Evolutionary conservation across 2,888 invertebrate genomes (phyloP).

Genomic region (Sesamia inferens): DNA sequence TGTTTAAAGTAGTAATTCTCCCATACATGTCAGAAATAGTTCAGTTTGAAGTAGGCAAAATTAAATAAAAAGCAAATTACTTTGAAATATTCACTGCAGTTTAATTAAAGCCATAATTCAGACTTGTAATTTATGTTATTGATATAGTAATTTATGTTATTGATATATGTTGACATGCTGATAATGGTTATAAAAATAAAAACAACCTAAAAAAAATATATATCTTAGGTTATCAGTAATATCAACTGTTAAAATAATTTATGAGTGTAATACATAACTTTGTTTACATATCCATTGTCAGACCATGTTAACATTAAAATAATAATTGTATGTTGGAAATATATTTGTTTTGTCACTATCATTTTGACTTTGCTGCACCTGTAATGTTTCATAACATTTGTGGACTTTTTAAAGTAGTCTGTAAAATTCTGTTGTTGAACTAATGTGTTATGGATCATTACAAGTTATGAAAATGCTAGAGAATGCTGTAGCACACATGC

Average conservation of each 20-base stretch:
- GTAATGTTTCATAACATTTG: conserved; percentile 37
- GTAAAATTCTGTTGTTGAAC: neutral
- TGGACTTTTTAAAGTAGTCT: neutral
- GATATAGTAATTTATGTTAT: conserved; percentile 14
- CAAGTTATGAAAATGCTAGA: conserved; percentile 37
- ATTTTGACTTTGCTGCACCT: conserved; percentile 48
- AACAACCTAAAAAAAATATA: neutral
- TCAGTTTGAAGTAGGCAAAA: neutral
- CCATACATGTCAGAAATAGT: conserved; percentile 15
- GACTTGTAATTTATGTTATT: conserved; percentile 20
- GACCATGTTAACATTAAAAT: conserved; percentile 27
- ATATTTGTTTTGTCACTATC: conserved; percentile 22
- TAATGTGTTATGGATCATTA: conserved; percentile 41
- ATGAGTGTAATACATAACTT: conserved; percentile 3
- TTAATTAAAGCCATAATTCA: neutral
- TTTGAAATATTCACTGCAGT: conserved; percentile 5
- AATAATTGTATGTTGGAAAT: conserved; percentile 2
- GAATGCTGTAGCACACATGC: conserved; percentile 47
- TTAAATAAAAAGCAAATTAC: neutral
- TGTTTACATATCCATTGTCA: conserved; percentile 13
- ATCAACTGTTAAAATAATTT: neutral
- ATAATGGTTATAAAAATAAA: conserved; percentile 17
- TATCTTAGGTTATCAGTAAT: conserved; percentile 1
- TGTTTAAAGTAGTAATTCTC: neutral
- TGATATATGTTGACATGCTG: conserved; percentile 28